Conservation (phyloP, 2,797 vertebrate genomes). For the Typhlichthys eigenmanni region DNA sequence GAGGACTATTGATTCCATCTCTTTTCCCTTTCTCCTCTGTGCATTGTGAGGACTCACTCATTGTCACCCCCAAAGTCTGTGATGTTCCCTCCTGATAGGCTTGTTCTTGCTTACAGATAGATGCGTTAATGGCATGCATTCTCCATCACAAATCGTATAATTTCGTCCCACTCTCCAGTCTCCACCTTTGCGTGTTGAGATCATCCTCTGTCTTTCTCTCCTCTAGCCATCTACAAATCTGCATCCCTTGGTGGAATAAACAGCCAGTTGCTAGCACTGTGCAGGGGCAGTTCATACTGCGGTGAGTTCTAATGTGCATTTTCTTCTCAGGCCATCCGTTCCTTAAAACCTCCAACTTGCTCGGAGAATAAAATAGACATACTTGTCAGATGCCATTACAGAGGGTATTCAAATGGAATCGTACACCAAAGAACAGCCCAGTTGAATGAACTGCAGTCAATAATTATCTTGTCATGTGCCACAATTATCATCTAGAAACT, state of each 20-base stretch:
- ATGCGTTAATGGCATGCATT: conserved; percentile 55
- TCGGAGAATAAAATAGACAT: conserved; percentile 8
- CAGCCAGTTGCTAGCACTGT: conserved; percentile 48
- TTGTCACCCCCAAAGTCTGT: conserved; percentile 36
- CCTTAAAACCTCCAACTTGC: conserved; percentile 23
- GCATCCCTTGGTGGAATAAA: conserved; percentile 50
- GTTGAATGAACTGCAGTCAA: neutral
- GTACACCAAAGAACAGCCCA: neutral
- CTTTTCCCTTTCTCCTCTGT: conserved; percentile 43
- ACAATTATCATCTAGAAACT: conserved; percentile 14
- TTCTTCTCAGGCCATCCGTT: conserved; percentile 24
- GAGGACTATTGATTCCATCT: conserved; percentile 57
- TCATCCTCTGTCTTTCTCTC: conserved; percentile 40
- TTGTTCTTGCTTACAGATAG: conserved; percentile 58
- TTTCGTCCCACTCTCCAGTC: conserved; percentile 47
- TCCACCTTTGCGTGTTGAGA: conserved; percentile 38
- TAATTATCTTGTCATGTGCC: conserved; percentile 13
- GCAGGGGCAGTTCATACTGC: conserved; percentile 24
- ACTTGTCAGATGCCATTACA: conserved; percentile 21
- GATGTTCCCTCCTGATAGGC: conserved; percentile 51
- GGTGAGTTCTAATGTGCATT: conserved; percentile 21
- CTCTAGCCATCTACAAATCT: conserved; percentile 50
- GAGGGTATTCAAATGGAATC: neutral
- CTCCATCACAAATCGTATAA: conserved; percentile 60
- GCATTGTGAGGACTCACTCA: conserved; percentile 33